phyloP scores from a whole-genome alignment of 2,888 invertebrate genomes.

The Thera britannica region DNA sequence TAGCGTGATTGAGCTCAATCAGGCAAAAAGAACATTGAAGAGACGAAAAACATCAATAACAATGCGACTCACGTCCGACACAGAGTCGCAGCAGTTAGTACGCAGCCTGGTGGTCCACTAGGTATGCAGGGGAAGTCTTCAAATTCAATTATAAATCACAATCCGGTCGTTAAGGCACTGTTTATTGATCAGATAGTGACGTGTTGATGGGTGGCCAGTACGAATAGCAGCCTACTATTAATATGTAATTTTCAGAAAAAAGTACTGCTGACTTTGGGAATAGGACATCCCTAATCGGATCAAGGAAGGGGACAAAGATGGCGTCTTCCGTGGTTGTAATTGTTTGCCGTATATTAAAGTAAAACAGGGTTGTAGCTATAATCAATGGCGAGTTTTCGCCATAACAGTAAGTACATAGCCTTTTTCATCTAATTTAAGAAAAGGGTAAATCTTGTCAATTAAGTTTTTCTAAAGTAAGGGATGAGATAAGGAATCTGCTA shows the following conservation, averaged over 20 bases:
- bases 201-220: slow-evolving; percentile 13
- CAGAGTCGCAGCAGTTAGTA: slow-evolving; percentile 42
- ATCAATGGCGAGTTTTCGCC: too few species aligned
- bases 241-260: neutral
- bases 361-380: too few species aligned
- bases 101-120: slow-evolving; percentile 53
- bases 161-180: slow-evolving; percentile 34
- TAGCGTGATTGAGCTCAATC: neutral
- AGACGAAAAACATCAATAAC: slow-evolving; percentile 50
- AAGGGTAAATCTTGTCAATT: too few species aligned
- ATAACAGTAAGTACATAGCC: too few species aligned
- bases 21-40: slow-evolving; percentile 4
- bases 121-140: slow-evolving; percentile 29
- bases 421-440: too few species aligned
- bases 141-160: slow-evolving; percentile 44
- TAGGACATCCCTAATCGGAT: too few species aligned
- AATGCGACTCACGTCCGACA: slow-evolving; percentile 36
- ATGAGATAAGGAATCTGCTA: too few species aligned
- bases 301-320: too few species aligned
- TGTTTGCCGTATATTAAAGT: too few species aligned
- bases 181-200: slow-evolving; percentile 32
- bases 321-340: too few species aligned
- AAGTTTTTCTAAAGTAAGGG: too few species aligned
- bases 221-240: neutral
- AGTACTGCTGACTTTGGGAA: too few species aligned